Base-by-base conservation (phyloP, 2,888 invertebrate genomes). In the Epiblema foenella region DNA sequence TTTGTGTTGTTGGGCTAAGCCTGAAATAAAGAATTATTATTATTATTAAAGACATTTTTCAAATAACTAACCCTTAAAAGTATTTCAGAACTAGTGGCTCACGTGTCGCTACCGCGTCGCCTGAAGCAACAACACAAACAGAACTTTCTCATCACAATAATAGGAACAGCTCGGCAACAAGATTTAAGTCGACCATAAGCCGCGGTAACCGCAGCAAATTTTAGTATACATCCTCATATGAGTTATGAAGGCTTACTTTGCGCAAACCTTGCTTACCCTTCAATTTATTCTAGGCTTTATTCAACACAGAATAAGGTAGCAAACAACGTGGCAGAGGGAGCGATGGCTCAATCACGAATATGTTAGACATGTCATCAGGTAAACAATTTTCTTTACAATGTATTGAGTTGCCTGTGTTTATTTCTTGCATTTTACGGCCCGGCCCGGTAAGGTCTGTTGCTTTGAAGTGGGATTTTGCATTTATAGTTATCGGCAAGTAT, bases 341-440 rank as follows among this genome's bases (percentile, higher is more conserved):
- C 85, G 89, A 92, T 90, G 92, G 86, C 90, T 92, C 89, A 91
- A 92, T 92, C 91, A 79, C 83, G 85, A 85, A 86, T 85, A 88
- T 86, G 33, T 85, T 86, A 86, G 86, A 84, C 84, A 77, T 86
- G 88, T 89, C 89, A 87, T 88, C 87, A 78, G 82, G 83, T 87
- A 90, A 91, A 91, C 89, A 90, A 90, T 92, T 91, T 87, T 80
- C 82, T 80, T 84, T 88, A 91, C 90, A 91, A 89, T 91, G 89
- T 88, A 84, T 63, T 15, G 62, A 49, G 24, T n/a, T 46, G 10
- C 11, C 33, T 9, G 8, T 63, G 63, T 63, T n/a, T 49, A 29
- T 62, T 52, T 20, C 11, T 46, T 46, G 49, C 29, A 37, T 63
- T 63, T 63, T 63, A 63, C 29, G 63, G 15, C 18, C 10, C 11